These are phyloP conservation scores for Natrix natrix DNA, from an alignment of 2,797 vertebrate genomes.

Conservation along the genomic window DNA sequence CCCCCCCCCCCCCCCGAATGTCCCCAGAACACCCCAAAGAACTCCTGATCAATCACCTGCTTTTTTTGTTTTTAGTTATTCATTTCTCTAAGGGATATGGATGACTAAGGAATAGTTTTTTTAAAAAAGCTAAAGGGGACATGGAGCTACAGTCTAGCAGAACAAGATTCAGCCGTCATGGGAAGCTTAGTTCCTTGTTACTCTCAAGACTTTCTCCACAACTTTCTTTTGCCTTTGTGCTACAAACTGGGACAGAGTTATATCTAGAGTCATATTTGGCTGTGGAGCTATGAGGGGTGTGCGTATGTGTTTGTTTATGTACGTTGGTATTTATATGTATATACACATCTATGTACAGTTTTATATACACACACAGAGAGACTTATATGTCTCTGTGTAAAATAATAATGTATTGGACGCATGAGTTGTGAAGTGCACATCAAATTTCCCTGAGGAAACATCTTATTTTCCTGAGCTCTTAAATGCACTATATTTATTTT, in stretches of 20 bases:
- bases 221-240: not conserved
- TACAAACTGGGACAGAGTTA: not conserved
- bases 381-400: not conserved
- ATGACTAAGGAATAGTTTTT: not conserved
- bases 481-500: not conserved
- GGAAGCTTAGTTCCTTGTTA: not conserved
- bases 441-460: not conserved
- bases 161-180: not conserved
- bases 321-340: no score
- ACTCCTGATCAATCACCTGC: no score
- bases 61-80: not conserved
- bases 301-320: no score
- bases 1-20: no score
- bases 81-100: not conserved
- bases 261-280: not conserved
- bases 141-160: not conserved
- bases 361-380: not conserved
- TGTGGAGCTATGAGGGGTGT: not conserved
- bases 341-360: not conserved
- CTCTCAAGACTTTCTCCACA: not conserved
- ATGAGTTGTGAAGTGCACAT: not conserved
- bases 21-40: no score
- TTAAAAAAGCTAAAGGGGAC: not conserved
- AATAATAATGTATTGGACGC: not conserved
- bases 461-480: not conserved